Evolutionary conservation across 2,888 invertebrate species (phyloP).

Genomic region (Beris morrisii): DNA sequence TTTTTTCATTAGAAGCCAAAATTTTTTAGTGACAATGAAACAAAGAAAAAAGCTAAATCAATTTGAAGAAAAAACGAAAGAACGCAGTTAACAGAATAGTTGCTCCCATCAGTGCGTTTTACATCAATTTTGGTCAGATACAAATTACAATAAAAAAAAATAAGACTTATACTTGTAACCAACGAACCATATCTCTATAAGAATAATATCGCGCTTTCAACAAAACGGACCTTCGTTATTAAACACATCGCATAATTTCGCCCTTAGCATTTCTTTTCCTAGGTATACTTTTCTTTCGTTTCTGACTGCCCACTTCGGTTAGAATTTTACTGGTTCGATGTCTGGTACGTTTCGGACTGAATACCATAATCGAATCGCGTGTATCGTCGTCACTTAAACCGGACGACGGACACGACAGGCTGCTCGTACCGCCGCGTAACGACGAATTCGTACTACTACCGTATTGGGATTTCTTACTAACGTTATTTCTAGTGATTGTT

Average conservation of each 20-base stretch:
- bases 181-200: too few species aligned
- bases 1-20: background rate
- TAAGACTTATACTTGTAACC: too few species aligned
- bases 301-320: constrained; percentile 11
- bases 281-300: constrained; percentile 35
- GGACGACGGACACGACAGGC: constrained; percentile 30
- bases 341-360: constrained; percentile 40
- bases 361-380: constrained; percentile 38
- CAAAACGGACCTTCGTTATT: background rate
- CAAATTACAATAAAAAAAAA: too few species aligned
- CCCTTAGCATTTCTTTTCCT: constrained; percentile 36
- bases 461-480: constrained; percentile 38
- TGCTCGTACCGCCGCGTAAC: constrained; percentile 56
- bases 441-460: constrained; percentile 62
- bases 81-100: too few species aligned
- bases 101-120: too few species aligned
- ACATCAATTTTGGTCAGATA: too few species aligned
- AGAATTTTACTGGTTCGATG: constrained; percentile 47
- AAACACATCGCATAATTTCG: constrained; percentile 38
- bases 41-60: too few species aligned
- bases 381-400: constrained; percentile 40
- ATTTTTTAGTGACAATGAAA: too few species aligned
- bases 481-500: constrained; percentile 9
- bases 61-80: too few species aligned
- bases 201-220: too few species aligned